phyloP scores from a whole-genome alignment of 1,140 invertebrate genomes.

The Drosophila pandora region DNA sequence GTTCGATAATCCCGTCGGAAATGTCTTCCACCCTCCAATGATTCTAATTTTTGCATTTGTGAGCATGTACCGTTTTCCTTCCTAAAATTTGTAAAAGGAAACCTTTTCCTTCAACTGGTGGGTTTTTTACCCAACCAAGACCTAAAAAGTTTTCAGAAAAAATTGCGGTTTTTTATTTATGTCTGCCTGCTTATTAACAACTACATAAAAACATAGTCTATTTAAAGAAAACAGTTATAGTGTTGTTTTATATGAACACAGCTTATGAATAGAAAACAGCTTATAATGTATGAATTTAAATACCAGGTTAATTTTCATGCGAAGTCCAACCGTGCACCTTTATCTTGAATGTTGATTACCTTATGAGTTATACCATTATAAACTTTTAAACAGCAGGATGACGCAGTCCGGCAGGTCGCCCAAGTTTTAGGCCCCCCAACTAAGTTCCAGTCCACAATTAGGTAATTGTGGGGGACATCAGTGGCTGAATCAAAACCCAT shows the following conservation, averaged over 20 bases:
- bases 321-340: not conserved
- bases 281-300: too few relatives aligned
- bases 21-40: not conserved
- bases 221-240: too few relatives aligned
- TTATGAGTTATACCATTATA: conserved; percentile 14
- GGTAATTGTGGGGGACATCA: conserved; percentile 52
- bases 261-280: too few relatives aligned
- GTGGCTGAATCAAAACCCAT: conserved; percentile 2
- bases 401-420: not conserved
- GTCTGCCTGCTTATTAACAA: too few relatives aligned
- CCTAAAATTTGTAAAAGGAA: not conserved
- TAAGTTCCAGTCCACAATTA: conserved; percentile 34
- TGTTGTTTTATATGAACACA: too few relatives aligned
- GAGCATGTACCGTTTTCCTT: not conserved
- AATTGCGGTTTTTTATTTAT: not conserved
- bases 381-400: conserved; percentile 7
- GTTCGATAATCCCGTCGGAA: conserved; percentile 6
- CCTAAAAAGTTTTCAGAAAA: not conserved
- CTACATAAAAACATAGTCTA: too few relatives aligned
- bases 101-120: not conserved
- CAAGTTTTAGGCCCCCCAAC: conserved; percentile 10
- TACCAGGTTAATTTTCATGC: not conserved
- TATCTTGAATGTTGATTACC: not conserved
- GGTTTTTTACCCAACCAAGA: not conserved
- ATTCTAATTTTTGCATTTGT: not conserved